phyloP scores from a whole-genome alignment of 2,797 vertebrate species.

The Artibeus lituratus region DNA sequence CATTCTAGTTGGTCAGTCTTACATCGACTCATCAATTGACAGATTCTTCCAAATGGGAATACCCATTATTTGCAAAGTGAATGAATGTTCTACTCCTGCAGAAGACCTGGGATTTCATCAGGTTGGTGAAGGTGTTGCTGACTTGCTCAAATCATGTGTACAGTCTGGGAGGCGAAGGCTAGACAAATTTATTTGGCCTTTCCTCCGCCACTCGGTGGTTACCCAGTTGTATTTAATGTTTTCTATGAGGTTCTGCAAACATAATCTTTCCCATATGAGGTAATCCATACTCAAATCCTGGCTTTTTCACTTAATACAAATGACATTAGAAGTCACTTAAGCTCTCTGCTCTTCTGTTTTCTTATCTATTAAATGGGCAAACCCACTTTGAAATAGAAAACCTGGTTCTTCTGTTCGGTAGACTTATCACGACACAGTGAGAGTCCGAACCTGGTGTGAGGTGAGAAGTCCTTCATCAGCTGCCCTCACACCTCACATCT shows the following conservation, averaged over 20 bases:
- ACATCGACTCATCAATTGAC: not conserved
- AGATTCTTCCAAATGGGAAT: not conserved
- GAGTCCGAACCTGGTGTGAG: not conserved
- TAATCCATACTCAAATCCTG: slow-evolving; percentile 21
- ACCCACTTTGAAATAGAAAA: not conserved
- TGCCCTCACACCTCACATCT: rapidly evolving
- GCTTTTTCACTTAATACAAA: slow-evolving; percentile 3
- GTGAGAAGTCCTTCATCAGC: not conserved
- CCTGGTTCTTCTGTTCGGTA: not conserved
- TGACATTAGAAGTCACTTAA: slow-evolving; percentile 1
- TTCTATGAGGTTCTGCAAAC: not conserved
- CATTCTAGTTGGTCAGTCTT: not conserved
- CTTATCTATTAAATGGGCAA: not conserved
- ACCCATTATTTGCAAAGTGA: rapidly evolving
- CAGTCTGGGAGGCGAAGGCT: not conserved
- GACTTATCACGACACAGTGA: not conserved
- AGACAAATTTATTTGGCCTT: not conserved
- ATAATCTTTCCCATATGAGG: not conserved
- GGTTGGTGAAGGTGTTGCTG: not conserved
- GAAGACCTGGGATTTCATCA: not conserved
- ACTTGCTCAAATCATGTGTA: rapidly evolving
- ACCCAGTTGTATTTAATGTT: slow-evolving; percentile 3
- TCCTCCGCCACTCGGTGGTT: not conserved
- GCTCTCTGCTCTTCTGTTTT: not conserved
- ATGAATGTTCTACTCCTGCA: not conserved